Evolutionary conservation across 2,888 invertebrate species (phyloP), one percentile per base, ranked within the genome.

Genomic region (Xylota sylvarum): DNA sequence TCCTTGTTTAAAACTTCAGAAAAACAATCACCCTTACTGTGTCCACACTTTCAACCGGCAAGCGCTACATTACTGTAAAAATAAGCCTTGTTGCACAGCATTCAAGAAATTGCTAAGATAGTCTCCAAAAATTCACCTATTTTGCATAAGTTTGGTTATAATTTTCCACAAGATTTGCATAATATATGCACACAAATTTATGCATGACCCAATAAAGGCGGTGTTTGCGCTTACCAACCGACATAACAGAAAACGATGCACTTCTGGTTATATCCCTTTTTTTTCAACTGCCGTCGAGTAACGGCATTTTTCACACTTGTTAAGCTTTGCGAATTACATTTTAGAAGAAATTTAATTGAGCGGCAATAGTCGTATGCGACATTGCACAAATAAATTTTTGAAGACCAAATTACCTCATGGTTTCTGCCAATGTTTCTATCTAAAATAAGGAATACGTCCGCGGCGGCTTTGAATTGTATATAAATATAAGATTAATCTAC

Each of bases 131-230:
- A 76, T 37, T 12, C 30, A 27, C 10, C 4, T 52, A 70, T 43
- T 69, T 72, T 72, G 27, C 78, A 83, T 52, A 78, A 83, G 78
- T 83, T 83, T 84, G 83, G 79, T 84, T 78, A 77, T 58, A 77
- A n/a, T 77, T 77, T 55, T 17, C n/a, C 23, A 35, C 14, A 14
- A 74, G 50, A 56, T 84, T 84, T 84, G 84, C 79, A 84, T 84
- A 84, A 84, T 83, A 83, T 65, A 82, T 64, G 70, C 72, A 78
- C 37, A 65, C 30, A 43, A 69, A 48, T 50, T 14, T 32, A 73
- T 60, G 58, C 17, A 72, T 77, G 78, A 78, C 67, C 52, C 48
- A 64, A 79, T 69, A 84, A 64, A 79, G 73, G 73, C 56, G 69
- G 62, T 60, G 62, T 69, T 62, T 55, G 19, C 43, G 37, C 50